A percentile compares a stretch with the other conserved stretches of the same genome.
Conservation (phyloP, 1,140 invertebrate genomes). For the Anthonomus grandis region DNA sequence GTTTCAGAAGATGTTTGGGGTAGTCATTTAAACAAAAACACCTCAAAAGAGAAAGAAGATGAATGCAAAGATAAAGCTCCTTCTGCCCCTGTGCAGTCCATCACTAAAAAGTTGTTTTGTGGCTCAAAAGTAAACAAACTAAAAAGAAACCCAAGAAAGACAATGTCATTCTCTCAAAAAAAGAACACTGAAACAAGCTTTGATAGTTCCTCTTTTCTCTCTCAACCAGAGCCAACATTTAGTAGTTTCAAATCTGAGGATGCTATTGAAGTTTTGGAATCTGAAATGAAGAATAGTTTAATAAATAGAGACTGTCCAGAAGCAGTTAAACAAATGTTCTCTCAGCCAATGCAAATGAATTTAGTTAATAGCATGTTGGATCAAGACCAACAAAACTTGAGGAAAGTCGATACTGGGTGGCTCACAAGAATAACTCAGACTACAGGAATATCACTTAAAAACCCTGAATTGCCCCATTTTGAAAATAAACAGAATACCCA, state of each 20-base stretch:
- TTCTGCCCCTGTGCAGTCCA: conserved; percentile 40
- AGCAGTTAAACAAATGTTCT: conserved; percentile 25
- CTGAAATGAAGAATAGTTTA: neutral
- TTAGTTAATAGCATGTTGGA: conserved; percentile 46
- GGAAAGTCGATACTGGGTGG: conserved; percentile 44
- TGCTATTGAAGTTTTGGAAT: conserved; percentile 6
- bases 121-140: conserved; percentile 59
- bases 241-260: conserved; percentile 25
- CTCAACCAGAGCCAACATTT: conserved; percentile 21
- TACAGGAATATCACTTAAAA: conserved; percentile 27
- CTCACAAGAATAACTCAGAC: conserved; percentile 36
- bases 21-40: conserved; percentile 54
- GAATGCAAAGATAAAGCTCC: conserved; percentile 2
- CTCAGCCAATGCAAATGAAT: conserved; percentile 44
- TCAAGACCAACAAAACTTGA: conserved; percentile 26
- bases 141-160: conserved; percentile 72
- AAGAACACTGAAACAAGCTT: conserved; percentile 36
- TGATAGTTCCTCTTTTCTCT: conserved; percentile 20
- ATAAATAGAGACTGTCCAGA: conserved; percentile 21
- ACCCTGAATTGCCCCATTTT: conserved; percentile 10
- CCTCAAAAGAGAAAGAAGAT: neutral
- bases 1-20: conserved; percentile 54
- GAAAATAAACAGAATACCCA: neutral
- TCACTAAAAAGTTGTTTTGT: conserved; percentile 70
- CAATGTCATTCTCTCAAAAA: conserved; percentile 49